Evolutionary conservation across 2,797 vertebrate genomes (phyloP), one percentile per base, ranked within the genome.

Genomic region (Merluccius polli): DNA sequence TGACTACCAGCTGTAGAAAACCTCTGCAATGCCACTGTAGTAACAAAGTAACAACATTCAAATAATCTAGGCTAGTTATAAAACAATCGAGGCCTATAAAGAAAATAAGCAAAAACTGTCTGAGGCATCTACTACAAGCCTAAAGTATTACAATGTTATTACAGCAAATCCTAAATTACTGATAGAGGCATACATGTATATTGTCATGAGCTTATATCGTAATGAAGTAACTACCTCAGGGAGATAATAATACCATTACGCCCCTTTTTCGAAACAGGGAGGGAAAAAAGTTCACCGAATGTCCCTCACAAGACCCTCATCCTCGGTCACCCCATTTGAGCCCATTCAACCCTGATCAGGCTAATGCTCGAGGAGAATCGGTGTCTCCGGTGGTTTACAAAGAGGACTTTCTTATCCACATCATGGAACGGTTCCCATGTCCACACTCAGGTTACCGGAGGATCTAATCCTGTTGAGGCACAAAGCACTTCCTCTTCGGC

Each of bases 401-500:
- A 90, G 84, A 87, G 73, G 35, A 75, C 81, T 88, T 92, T 93
- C 86, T n/a, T 90, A 89, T 81, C 73, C 52, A 59, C 52, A 9
- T 77, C 38, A 77, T 52, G 77, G 73, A 79, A 88, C 82, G 84
- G 70, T 83, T 83, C 79, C 78, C 78, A 82, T 85, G 76, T 84
- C 73, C 82, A 79, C 83, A 86, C 86, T 92, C 81, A 6, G 71
- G 87, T 93, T 93, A 89, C 90, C 74, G 63, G 33, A 80, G 84
- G 85, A 89, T 81, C 79, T 85, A 87, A 91, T 91, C 86, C 86
- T 65, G 68, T 76, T 86, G 79, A 36, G 84, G 80, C 82, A 87
- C 82, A 90, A 90, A 88, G 85, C 84, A 77, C 79, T 88, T 92
- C 83, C 86, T 91, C 79, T 87, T 77, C 88, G 78, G 77, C 59